These are phyloP conservation scores for Octonoba sinensis DNA, from an alignment of 2,888 invertebrate species.

Conservation along the genomic window DNA sequence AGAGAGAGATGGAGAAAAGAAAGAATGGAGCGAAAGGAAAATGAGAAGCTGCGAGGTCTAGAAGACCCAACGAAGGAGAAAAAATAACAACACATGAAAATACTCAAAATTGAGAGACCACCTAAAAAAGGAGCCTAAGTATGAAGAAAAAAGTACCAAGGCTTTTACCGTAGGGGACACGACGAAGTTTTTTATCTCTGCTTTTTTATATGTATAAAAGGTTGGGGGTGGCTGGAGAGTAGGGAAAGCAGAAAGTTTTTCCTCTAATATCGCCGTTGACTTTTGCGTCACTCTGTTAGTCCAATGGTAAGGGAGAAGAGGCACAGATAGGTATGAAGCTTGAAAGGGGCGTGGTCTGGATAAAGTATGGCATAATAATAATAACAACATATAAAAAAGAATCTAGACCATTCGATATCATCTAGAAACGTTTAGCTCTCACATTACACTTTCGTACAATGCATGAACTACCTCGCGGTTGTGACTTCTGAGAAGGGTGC, in stretches of 20 bases:
- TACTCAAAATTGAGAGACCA: slow-evolving; percentile 61
- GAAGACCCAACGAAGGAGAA: slow-evolving; percentile 20
- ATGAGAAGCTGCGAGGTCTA: slow-evolving; percentile 6
- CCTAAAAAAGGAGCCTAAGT: slow-evolving; percentile 61
- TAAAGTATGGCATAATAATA: slow-evolving; percentile 56
- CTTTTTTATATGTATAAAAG: slow-evolving; percentile 24
- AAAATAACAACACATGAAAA: slow-evolving; percentile 46
- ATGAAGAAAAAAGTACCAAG: slow-evolving; percentile 49
- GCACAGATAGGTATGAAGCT: slow-evolving; percentile 36
- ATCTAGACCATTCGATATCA: slow-evolving; percentile 58
- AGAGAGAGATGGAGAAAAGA: slow-evolving; percentile 16
- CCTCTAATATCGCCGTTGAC: slow-evolving; percentile 57
- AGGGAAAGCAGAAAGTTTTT: slow-evolving; percentile 49
- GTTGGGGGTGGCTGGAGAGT: slow-evolving; percentile 11
- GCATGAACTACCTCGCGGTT: slow-evolving; percentile 17
- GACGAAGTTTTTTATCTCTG: slow-evolving; percentile 22
- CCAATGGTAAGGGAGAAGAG: slow-evolving; percentile 52
- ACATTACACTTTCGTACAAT: slow-evolving; percentile 52
- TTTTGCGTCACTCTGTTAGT: slow-evolving; percentile 59
- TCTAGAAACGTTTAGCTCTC: slow-evolving; percentile 62
- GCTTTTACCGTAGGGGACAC: slow-evolving; percentile 62
- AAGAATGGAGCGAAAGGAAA: slow-evolving; percentile 23
- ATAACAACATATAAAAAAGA: slow-evolving; percentile 48
- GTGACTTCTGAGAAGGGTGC: slow-evolving; percentile 3
- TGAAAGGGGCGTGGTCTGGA: slow-evolving; percentile 29